phyloP scores from a whole-genome alignment of 2,797 vertebrate genomes.

The Clarias laeviceps region DNA sequence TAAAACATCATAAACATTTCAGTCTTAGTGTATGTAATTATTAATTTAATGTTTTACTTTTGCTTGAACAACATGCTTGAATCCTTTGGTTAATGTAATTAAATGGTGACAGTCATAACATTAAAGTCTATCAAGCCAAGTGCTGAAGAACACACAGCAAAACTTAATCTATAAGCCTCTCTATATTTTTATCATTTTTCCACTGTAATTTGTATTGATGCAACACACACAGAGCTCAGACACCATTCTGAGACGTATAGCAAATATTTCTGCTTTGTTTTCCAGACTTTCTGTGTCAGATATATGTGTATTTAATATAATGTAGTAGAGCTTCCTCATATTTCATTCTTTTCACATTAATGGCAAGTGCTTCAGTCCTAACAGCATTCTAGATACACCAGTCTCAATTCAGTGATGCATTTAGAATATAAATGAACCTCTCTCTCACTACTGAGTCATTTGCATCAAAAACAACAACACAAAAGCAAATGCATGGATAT shows the following conservation, averaged over 20 bases:
- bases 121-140: not conserved
- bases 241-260: not conserved
- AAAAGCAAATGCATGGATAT: slow-evolving; percentile 51
- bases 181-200: not conserved
- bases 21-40: not conserved
- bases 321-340: not conserved
- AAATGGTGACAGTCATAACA: not conserved
- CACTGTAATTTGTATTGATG: not conserved
- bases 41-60: not conserved
- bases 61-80: not conserved
- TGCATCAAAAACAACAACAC: not conserved
- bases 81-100: not conserved
- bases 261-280: not conserved
- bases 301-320: not conserved
- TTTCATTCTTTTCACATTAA: slow-evolving; percentile 41
- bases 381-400: not conserved
- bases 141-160: not conserved
- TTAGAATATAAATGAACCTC: slow-evolving; percentile 11
- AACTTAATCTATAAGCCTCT: not conserved
- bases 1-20: not conserved
- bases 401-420: not conserved
- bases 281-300: not conserved
- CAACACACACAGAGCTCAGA: not conserved
- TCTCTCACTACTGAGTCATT: not conserved
- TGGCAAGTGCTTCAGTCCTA: not conserved